A percentile compares a stretch with the other conserved stretches of the same genome.
Conservation (phyloP, 2,113 vertebrate species). For the Centropus bengalensis region DNA sequence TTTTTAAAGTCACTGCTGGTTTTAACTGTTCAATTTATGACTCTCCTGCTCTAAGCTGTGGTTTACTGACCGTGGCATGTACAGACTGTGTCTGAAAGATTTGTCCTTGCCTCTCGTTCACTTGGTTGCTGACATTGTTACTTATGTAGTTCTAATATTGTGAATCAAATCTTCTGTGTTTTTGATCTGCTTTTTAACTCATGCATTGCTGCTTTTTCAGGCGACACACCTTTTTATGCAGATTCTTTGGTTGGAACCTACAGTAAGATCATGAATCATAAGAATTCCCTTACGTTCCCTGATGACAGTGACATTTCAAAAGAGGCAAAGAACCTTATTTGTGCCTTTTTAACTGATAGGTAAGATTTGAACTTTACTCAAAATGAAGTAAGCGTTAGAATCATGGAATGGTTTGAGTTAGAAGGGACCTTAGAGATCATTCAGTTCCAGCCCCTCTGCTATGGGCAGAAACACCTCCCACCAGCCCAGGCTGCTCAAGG, state of each 20-base stretch:
- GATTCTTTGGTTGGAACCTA: slow-evolving; percentile 98
- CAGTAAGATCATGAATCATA: slow-evolving; percentile 99
- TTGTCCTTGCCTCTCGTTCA: background rate
- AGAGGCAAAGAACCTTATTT: slow-evolving; percentile 98
- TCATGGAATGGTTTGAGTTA: too few relatives aligned
- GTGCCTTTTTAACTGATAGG: slow-evolving; percentile 98
- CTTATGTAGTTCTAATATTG: background rate
- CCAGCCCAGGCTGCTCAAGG: too few relatives aligned
- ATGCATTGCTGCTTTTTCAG: slow-evolving; percentile 70
- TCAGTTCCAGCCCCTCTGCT: too few relatives aligned
- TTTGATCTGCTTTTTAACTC: background rate
- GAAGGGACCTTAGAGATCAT: too few relatives aligned
- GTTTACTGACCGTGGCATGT: background rate
- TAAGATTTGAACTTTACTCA: slow-evolving; percentile 66
- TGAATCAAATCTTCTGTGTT: background rate
- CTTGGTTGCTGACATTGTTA: background rate
- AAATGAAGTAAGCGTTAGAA: background rate
- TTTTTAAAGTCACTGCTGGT: background rate
- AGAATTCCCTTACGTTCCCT: slow-evolving; percentile 96
- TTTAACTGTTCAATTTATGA: background rate
- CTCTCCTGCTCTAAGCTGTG: background rate
- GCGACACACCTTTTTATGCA: slow-evolving; percentile 98
- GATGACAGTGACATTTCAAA: slow-evolving; percentile 98
- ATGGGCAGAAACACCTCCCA: too few relatives aligned
- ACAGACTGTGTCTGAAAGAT: background rate